phyloP scores from a whole-genome alignment of 2,797 vertebrate species.

The Eremophila alpestris region DNA sequence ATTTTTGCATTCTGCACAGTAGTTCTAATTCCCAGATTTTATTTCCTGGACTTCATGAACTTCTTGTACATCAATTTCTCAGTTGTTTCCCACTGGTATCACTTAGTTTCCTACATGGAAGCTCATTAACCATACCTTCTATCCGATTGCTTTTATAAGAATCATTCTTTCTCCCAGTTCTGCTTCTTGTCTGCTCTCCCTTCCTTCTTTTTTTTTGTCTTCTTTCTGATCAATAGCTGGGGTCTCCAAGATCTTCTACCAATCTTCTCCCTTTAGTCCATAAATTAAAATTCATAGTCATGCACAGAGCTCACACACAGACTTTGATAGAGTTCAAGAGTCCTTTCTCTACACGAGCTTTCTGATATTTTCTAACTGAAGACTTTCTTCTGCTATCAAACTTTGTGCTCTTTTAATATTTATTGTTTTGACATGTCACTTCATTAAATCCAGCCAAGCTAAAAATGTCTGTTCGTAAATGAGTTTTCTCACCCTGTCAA shows the following conservation, averaged over 20 bases:
- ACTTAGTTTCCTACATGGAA: background rate
- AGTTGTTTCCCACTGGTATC: background rate
- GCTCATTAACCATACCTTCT: background rate
- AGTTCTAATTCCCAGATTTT: background rate
- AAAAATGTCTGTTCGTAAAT: background rate
- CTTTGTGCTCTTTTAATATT: background rate
- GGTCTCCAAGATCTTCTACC: background rate
- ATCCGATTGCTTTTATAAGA: conserved; percentile 20
- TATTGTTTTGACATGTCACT: background rate
- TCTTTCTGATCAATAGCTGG: background rate
- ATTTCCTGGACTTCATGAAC: background rate
- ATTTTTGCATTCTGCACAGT: background rate
- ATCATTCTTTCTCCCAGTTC: background rate
- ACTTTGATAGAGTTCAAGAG: background rate
- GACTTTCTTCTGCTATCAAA: background rate
- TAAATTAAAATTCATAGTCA: conserved; percentile 13
- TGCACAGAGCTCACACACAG: background rate
- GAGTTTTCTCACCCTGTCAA: background rate
- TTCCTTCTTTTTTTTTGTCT: background rate
- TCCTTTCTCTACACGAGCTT: background rate
- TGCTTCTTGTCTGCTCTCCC: background rate
- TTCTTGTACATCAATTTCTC: background rate
- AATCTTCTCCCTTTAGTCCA: background rate
- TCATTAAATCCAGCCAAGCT: conserved; percentile 4
- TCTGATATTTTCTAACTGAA: background rate